phyloP scores from a whole-genome alignment of 2,888 invertebrate species.

The Conops quadrifasciatus region DNA sequence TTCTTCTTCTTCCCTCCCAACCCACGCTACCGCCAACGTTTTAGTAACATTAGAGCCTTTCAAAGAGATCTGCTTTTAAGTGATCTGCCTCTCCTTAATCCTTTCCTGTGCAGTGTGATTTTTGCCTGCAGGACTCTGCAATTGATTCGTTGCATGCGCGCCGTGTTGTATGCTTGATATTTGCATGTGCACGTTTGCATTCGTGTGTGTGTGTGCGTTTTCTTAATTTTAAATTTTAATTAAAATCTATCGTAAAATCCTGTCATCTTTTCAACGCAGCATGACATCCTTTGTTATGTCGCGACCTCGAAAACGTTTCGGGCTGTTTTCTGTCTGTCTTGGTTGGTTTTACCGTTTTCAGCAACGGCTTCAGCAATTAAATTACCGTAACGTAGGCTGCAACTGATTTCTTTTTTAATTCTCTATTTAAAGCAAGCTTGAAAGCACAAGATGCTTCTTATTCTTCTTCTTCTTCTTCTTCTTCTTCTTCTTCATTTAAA shows the following conservation, averaged over 20 bases:
- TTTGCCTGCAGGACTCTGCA: conserved; percentile 17
- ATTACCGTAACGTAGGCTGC: too few relatives aligned
- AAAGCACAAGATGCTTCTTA: too few relatives aligned
- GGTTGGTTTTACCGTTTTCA: neutral
- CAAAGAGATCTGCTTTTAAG: conserved; percentile 7
- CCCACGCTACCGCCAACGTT: neutral
- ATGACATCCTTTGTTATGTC: neutral
- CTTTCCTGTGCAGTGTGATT: conserved; percentile 9
- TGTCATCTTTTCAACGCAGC: neutral
- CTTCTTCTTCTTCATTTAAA: too few relatives aligned
- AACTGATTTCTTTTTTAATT: too few relatives aligned
- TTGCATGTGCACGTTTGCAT: neutral
- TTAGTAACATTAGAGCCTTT: neutral
- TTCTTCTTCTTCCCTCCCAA: neutral
- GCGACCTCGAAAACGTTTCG: conserved; percentile 2
- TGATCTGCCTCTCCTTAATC: conserved; percentile 2
- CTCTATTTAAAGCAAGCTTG: too few relatives aligned
- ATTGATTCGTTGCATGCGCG: conserved; percentile 19
- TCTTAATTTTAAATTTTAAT: conserved; percentile 31
- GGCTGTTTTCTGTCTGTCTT: neutral
- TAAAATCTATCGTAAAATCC: conserved; percentile 33
- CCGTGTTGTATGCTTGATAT: neutral
- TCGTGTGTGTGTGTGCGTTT: conserved; percentile 11
- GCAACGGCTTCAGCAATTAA: neutral
- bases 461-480: too few relatives aligned